Evolutionary conservation across 2,113 vertebrate species (phyloP).

Genomic region (Poecilia latipinna): DNA sequence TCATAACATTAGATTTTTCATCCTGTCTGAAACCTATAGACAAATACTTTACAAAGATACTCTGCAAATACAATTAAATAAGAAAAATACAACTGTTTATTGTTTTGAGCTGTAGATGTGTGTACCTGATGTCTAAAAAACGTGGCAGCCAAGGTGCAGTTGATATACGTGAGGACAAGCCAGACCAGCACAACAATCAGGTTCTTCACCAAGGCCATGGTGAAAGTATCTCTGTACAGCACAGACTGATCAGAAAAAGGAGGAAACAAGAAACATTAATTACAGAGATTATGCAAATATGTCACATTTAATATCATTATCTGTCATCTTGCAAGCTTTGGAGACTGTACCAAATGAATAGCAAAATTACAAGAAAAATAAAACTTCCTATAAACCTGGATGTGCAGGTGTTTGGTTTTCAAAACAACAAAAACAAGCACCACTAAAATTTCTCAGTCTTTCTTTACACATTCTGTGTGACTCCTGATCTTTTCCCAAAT

Average conservation of each 20-base stretch:
- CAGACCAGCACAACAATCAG: conserved; percentile 70
- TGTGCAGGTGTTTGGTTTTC: too few relatives aligned
- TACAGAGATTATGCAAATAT: neutral
- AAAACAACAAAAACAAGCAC: too few relatives aligned
- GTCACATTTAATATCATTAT: neutral
- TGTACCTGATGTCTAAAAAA: conserved; percentile 74
- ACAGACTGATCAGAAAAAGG: conserved; percentile 12
- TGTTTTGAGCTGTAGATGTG: neutral
- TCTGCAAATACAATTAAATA: neutral
- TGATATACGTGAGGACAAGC: conserved; percentile 77
- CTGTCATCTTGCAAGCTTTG: neutral
- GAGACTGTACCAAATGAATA: neutral
- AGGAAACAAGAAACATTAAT: neutral
- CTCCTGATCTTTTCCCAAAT: too few relatives aligned
- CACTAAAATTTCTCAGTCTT: too few relatives aligned
- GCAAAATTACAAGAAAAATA: neutral
- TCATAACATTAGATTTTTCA: neutral
- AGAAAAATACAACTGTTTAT: neutral
- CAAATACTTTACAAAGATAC: neutral
- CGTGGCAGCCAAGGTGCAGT: conserved; percentile 61
- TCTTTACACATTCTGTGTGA: too few relatives aligned
- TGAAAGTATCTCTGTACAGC: conserved; percentile 66
- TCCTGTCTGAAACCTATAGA: neutral
- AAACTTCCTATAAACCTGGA: neutral
- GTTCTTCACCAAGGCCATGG: conserved; percentile 71